Evolutionary conservation across 2,888 invertebrate species (phyloP).

Genomic region (Meiosimyza platycephala): DNA sequence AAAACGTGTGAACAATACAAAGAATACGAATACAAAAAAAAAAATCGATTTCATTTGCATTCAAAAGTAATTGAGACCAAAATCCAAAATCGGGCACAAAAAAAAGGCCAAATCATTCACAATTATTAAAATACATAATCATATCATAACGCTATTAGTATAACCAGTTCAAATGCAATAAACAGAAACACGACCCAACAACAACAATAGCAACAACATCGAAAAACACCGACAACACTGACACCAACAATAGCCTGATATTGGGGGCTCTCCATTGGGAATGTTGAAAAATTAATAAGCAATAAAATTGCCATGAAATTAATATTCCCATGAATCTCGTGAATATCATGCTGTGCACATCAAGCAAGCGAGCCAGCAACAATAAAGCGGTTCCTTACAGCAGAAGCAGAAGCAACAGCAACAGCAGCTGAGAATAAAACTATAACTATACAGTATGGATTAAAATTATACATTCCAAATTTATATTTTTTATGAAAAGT

Average conservation of each 20-base stretch:
- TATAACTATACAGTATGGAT: no score
- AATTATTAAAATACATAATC: constrained; percentile 64
- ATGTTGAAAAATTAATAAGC: constrained; percentile 62
- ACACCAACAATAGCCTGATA: constrained; percentile 33
- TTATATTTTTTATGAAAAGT: no score
- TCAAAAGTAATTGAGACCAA: constrained; percentile 58
- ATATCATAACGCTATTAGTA: constrained; percentile 57
- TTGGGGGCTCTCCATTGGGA: constrained; percentile 34
- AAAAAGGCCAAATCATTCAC: constrained; percentile 60
- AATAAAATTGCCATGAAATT: constrained; percentile 68
- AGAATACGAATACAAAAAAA: constrained; percentile 48
- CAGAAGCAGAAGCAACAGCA: no score
- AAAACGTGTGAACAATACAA: constrained; percentile 61
- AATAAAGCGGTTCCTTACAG: constrained; percentile 9
- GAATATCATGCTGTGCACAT: constrained; percentile 53
- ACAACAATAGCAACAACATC: constrained; percentile 32
- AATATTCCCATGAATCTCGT: constrained; percentile 65
- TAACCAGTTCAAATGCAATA: constrained; percentile 52
- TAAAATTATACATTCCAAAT: no score
- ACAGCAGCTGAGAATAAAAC: no score
- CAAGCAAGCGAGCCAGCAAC: constrained; percentile 33
- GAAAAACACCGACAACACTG: constrained; percentile 44
- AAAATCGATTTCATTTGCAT: constrained; percentile 59
- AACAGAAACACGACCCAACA: constrained; percentile 25
- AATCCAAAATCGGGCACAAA: constrained; percentile 26